Evolutionary conservation across 2,797 vertebrate species (phyloP).

Genomic region (Esox lucius): DNA sequence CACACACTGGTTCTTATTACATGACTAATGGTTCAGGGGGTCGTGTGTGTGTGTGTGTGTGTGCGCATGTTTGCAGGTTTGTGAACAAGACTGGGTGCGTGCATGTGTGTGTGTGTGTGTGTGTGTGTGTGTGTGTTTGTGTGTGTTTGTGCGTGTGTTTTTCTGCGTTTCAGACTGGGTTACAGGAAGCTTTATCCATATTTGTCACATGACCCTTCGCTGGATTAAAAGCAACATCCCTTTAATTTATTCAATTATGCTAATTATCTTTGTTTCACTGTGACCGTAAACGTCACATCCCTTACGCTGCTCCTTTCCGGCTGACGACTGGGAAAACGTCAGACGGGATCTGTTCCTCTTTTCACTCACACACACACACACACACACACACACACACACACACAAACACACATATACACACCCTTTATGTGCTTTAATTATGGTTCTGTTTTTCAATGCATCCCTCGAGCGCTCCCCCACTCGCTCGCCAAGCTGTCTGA

Average conservation of each 20-base stretch:
- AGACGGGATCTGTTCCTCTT: neutral
- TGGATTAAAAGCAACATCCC: neutral
- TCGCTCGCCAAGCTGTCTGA: neutral
- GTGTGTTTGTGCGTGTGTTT: neutral
- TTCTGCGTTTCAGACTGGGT: neutral
- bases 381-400: constrained; percentile 2
- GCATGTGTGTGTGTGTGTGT: constrained; percentile 11
- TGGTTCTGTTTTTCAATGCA: constrained; percentile 2
- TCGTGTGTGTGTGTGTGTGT: neutral
- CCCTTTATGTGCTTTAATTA: neutral
- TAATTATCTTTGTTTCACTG: neutral
- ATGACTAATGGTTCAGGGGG: neutral
- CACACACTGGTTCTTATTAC: neutral
- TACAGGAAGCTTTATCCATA: neutral
- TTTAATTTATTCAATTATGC: neutral
- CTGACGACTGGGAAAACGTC: neutral
- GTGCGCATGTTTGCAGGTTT: neutral
- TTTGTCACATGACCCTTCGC: neutral
- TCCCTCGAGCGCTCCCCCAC: neutral
- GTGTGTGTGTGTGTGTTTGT: neutral
- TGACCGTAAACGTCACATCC: neutral
- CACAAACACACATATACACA: neutral
- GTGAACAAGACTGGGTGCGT: neutral
- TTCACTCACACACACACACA: neutral
- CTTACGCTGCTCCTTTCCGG: neutral